Base-by-base conservation (phyloP, 2,888 invertebrate species). In the Agrochola circellaris region DNA sequence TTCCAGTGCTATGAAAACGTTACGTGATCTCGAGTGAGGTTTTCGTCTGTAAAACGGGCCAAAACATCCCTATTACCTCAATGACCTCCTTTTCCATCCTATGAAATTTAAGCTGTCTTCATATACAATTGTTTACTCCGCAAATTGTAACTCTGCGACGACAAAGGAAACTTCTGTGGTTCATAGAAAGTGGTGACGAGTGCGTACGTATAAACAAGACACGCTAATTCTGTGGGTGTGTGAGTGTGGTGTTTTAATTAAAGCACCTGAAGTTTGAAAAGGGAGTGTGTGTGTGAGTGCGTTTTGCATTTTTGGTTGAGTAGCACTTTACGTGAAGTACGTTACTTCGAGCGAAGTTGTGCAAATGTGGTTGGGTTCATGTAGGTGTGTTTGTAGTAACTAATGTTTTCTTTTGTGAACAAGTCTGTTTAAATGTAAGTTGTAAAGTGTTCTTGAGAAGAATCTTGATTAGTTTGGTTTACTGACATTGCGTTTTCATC, bases 1-100 rank as follows among this genome's bases (percentile, higher is more conserved):
- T 94, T 93, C 93, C 90, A 92, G 89, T 87, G 93, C 93, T 92
- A 94, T 94, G 94, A 95, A 94, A 94, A 93, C 91, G 92, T 93
- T 94, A 95, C 94, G 94, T 94, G 94, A 94, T 93, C 93, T 90
- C 89, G 82, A 88, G 91, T 89, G 85, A 89, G 89, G 88, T 89
- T 90, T 91, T 91, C 89, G 87, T 88, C 86, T 91, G 83, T 78
- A 86, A 89, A 89, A 87, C 84, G 89, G 90, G 90, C 90, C 90
- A 91, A 91, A 92, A 92, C 91, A 91, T 89, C 80, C 86, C 86
- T 89, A 85, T 92, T 91, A 91, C 87, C 85, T 89, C 84, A 89
- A 91, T 91, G 87, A 89, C 80, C 79, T 85, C 82, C 78, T 71
- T 74, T 84, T 83, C 77, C 81, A 42, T 73, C 79, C 77, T 85